phyloP scores from a whole-genome alignment of 2,888 invertebrate species.

The Craniophora ligustri region DNA sequence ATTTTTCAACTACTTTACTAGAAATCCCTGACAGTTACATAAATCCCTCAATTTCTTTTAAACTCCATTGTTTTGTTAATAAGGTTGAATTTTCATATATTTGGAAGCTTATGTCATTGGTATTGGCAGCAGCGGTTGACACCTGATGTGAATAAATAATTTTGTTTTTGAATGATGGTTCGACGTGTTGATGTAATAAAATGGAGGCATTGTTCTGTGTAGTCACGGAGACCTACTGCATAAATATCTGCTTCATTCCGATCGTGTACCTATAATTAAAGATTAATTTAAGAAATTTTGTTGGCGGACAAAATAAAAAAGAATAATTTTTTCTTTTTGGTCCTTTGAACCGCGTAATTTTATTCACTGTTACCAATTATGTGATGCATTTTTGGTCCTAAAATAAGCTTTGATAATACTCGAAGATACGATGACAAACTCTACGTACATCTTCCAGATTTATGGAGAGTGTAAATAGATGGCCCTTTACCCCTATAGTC shows the following conservation, averaged over 20 bases:
- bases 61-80: background rate
- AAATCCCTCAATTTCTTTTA: background rate
- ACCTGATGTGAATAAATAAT: slow-evolving; percentile 56
- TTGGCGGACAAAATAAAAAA: too few species aligned
- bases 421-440: too few species aligned
- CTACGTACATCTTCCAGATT: background rate
- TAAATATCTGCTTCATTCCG: background rate
- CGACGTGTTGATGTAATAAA: slow-evolving; percentile 58
- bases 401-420: too few species aligned
- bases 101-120: slow-evolving; percentile 18
- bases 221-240: slow-evolving; percentile 28
- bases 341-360: background rate
- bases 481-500: background rate
- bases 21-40: slow-evolving; percentile 8
- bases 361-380: too few species aligned
- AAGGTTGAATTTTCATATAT: slow-evolving; percentile 15
- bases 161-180: slow-evolving; percentile 48
- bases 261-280: background rate
- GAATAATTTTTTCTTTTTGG: background rate
- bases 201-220: slow-evolving; percentile 45
- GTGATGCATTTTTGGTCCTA: background rate
- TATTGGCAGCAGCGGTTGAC: slow-evolving; percentile 25
- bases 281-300: background rate
- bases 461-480: background rate
- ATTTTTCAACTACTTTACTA: slow-evolving; percentile 10